Conservation (phyloP, 1,140 invertebrate genomes). For the Drosophila nebulosa region DNA sequence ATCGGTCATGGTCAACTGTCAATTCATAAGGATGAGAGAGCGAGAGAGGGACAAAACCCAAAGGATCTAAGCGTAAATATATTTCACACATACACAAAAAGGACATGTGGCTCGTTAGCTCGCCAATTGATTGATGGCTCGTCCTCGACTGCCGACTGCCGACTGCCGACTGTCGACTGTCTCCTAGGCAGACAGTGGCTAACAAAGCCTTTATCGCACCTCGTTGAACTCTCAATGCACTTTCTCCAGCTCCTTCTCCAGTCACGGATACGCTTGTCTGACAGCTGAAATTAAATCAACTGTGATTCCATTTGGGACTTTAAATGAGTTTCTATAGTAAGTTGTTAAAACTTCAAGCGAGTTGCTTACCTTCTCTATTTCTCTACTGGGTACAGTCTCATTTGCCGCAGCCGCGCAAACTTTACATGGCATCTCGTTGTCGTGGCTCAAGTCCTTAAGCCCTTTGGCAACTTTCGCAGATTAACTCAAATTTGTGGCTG, state of each 20-base stretch:
- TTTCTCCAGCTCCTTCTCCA: neutral
- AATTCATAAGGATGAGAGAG: constrained; percentile 22
- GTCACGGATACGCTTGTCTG: too few relatives aligned
- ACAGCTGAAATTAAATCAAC: constrained; percentile 63
- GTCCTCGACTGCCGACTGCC: too few relatives aligned
- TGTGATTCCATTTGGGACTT: constrained; percentile 56
- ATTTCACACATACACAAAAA: constrained; percentile 32
- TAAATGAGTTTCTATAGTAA: constrained; percentile 33
- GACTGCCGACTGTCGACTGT: too few relatives aligned
- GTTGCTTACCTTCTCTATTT: neutral
- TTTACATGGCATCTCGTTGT: constrained; percentile 4
- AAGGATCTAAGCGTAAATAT: constrained; percentile 53
- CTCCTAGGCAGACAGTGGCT: constrained; percentile 19
- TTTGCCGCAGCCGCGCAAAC: neutral
- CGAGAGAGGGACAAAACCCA: constrained; percentile 22
- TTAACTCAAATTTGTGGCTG: constrained; percentile 75
- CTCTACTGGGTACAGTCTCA: constrained; percentile 54
- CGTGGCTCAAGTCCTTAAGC: constrained; percentile 33
- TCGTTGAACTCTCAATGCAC: constrained; percentile 9
- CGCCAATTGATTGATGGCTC: constrained; percentile 71
- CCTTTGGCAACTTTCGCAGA: constrained; percentile 49
- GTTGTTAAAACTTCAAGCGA: neutral
- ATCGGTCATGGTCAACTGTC: constrained; percentile 63
- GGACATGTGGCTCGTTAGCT: constrained; percentile 60
- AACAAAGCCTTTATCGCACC: constrained; percentile 71